A percentile compares a stretch with the other conserved stretches of the same genome.
Evolutionary conservation across 2,797 vertebrate genomes (phyloP).

Genomic region (Ambastaia sidthimunki): DNA sequence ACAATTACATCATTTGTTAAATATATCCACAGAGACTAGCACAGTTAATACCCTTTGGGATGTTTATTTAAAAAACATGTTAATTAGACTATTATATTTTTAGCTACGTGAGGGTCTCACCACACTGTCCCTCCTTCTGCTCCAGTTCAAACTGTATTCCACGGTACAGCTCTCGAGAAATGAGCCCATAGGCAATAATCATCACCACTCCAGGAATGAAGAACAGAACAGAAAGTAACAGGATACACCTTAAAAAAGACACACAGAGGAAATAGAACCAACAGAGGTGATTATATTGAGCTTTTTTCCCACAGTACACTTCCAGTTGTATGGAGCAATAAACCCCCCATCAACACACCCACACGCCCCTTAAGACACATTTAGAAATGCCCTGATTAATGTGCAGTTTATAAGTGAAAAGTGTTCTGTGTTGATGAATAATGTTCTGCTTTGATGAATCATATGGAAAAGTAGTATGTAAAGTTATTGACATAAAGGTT

Average conservation of each 20-base stretch:
- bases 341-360: neutral
- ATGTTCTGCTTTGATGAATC: neutral
- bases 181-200: conserved; percentile 91
- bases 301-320: neutral
- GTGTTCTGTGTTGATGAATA: neutral
- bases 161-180: conserved; percentile 92
- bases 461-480: neutral
- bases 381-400: neutral
- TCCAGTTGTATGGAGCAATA: neutral
- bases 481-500: neutral
- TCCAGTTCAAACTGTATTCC: conserved; percentile 91
- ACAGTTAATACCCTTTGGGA: conserved; percentile 28
- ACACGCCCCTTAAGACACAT: neutral
- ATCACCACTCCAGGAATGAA: conserved; percentile 94
- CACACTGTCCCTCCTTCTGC: conserved; percentile 77
- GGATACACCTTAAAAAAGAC: conserved; percentile 81
- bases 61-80: conserved; percentile 27
- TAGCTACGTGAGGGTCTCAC: conserved; percentile 67
- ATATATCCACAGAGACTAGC: conserved; percentile 10
- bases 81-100: neutral
- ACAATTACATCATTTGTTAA: conserved; percentile 63
- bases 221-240: conserved; percentile 89
- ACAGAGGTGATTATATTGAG: neutral
- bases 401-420: neutral
- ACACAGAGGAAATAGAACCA: neutral